Evolutionary conservation across 2,113 vertebrate genomes (phyloP).

Genomic region (Gopherus evgoodei): DNA sequence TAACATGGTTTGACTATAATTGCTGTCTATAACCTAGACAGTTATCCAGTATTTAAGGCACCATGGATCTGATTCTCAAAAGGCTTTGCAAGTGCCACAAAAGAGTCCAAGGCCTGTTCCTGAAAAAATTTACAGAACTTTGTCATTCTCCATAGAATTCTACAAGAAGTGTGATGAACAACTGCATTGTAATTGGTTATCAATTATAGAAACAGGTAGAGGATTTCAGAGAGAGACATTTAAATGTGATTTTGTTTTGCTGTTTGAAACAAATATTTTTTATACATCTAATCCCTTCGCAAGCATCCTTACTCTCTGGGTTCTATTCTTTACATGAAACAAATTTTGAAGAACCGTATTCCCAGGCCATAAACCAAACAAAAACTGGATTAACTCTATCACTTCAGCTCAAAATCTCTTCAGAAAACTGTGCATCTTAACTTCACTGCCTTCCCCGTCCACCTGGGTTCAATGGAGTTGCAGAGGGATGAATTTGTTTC

Average conservation of each 20-base stretch:
- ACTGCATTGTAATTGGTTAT: background rate
- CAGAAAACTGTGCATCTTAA: background rate
- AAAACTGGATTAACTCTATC: background rate
- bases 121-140: background rate
- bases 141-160: background rate
- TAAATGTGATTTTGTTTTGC: background rate
- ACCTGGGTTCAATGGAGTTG: background rate
- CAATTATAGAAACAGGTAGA: slow-evolving; percentile 5
- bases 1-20: background rate
- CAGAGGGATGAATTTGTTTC: background rate
- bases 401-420: background rate
- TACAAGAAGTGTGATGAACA: background rate
- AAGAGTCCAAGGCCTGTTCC: background rate
- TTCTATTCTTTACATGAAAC: background rate
- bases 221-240: background rate
- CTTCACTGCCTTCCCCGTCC: background rate
- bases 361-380: background rate
- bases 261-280: background rate
- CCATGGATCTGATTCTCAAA: background rate
- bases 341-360: background rate
- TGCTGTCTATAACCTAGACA: background rate
- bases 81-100: background rate
- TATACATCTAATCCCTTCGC: background rate
- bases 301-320: background rate
- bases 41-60: background rate